Conservation (phyloP, 2,888 invertebrate genomes). For the Cheilosia vernalis region DNA sequence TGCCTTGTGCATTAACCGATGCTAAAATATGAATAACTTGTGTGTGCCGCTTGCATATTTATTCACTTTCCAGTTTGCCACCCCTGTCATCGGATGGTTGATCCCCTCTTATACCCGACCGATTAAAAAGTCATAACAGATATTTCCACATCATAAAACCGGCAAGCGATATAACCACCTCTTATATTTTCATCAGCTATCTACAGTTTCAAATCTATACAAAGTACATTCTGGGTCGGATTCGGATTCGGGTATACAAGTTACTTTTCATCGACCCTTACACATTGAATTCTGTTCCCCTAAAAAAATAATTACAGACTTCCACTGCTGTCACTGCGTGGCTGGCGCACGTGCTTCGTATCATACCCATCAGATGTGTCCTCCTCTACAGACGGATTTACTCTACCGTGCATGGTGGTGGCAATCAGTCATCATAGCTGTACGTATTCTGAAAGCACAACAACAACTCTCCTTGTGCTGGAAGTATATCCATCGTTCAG, state of each 20-base stretch:
- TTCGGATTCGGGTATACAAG: constrained; percentile 39
- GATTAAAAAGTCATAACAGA: constrained; percentile 74
- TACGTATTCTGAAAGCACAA: constrained; percentile 33
- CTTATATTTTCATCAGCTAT: constrained; percentile 40
- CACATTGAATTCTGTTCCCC: constrained; percentile 14
- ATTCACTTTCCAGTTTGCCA: constrained; percentile 31
- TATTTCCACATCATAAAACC: constrained; percentile 74
- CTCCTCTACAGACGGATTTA: constrained; percentile 28
- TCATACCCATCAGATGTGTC: constrained; percentile 50
- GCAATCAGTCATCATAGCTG: constrained; percentile 48
- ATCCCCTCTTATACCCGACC: constrained; percentile 27
- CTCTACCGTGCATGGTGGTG: constrained; percentile 23
- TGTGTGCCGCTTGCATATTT: constrained; percentile 41
- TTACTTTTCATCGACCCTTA: constrained; percentile 50
- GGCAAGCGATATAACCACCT: constrained; percentile 55
- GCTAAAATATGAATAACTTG: constrained; percentile 20
- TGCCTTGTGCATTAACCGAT: constrained; percentile 4
- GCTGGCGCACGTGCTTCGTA: constrained; percentile 61
- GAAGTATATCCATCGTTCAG: constrained; percentile 8
- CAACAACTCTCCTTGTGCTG: constrained; percentile 32
- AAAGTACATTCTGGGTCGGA: constrained; percentile 19
- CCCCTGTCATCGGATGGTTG: constrained; percentile 15
- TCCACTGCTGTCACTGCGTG: constrained; percentile 19
- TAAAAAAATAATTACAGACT: constrained; percentile 57
- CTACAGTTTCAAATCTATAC: constrained; percentile 46